Conservation (phyloP, 2,113 vertebrate species). For the Promerops cafer region DNA sequence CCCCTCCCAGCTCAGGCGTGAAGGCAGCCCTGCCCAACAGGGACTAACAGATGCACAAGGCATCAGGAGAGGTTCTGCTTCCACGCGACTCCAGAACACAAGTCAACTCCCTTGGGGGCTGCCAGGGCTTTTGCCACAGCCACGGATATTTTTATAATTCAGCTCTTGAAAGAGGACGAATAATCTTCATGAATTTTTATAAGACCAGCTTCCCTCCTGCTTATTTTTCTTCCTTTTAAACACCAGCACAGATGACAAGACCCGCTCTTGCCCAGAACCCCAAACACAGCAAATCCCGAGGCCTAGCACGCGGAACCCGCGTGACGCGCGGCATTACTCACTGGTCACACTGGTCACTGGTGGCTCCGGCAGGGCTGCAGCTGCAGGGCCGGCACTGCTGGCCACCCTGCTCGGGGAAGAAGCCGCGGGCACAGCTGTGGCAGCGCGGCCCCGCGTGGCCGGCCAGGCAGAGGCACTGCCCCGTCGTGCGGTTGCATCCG, state of each 20-base stretch:
- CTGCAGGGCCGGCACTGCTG: constrained; percentile 53
- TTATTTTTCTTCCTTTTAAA: neutral
- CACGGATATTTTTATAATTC: neutral
- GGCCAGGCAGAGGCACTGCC: constrained; percentile 60
- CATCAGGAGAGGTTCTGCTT: neutral
- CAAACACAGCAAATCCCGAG: rapidly evolving
- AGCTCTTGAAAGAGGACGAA: neutral
- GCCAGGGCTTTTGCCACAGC: neutral
- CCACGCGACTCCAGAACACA: rapidly evolving
- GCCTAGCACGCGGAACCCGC: rapidly evolving
- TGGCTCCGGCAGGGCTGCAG: constrained; percentile 51
- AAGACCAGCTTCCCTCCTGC: neutral
- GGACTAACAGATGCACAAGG: neutral
- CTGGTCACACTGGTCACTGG: constrained; percentile 45
- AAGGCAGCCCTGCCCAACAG: rapidly evolving
- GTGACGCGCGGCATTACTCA: neutral
- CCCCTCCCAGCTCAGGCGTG: neutral
- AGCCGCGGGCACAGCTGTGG: constrained; percentile 46
- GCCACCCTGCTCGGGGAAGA: neutral
- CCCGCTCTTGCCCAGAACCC: neutral
- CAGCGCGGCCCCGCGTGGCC: constrained; percentile 60
- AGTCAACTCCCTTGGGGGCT: neutral
- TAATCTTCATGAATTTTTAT: neutral
- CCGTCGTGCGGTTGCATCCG: constrained; percentile 47
- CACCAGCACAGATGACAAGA: neutral